Percentiles rank a stretch among this genome's conserved stretches.
phyloP scores from a whole-genome alignment of 2,797 vertebrate species.

The Tenualosa ilisha region DNA sequence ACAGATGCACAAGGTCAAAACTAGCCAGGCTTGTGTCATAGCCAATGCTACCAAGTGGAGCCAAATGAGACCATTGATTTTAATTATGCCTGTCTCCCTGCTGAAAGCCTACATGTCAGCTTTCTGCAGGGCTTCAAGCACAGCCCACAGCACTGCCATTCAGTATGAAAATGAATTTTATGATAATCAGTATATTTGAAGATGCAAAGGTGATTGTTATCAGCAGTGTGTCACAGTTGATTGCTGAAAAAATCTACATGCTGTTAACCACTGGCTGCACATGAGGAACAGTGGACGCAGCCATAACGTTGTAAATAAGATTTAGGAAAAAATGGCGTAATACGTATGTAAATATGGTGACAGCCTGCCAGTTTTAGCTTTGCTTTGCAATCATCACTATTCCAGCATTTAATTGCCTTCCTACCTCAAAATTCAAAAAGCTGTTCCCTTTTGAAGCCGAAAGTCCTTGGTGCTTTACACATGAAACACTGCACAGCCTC shows the following conservation, averaged over 20 bases:
- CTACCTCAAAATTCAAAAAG: slow-evolving; percentile 11
- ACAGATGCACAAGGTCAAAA: neutral
- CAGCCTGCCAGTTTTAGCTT: slow-evolving; percentile 2
- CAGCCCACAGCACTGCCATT: neutral
- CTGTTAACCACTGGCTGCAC: neutral
- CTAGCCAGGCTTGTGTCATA: neutral
- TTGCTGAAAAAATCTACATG: neutral
- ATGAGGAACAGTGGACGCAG: neutral
- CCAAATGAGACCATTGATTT: neutral
- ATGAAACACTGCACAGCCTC: neutral
- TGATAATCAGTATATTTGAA: neutral
- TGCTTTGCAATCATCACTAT: slow-evolving; percentile 19
- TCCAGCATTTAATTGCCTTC: slow-evolving; percentile 18
- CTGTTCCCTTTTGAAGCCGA: neutral
- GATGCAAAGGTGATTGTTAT: slow-evolving; percentile 1
- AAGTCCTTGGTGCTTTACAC: slow-evolving; percentile 15
- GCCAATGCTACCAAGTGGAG: neutral
- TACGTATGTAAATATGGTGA: slow-evolving; percentile 9
- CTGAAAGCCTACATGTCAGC: neutral
- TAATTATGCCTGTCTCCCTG: neutral
- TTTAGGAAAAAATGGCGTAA: neutral
- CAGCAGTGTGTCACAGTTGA: slow-evolving; percentile 1
- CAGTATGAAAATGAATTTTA: neutral
- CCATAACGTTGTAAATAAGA: neutral
- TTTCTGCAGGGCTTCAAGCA: neutral